A percentile compares a stretch with the other conserved stretches of the same genome.
Evolutionary conservation across 2,888 invertebrate genomes (phyloP).

Genomic region (Cerastoderma edule): DNA sequence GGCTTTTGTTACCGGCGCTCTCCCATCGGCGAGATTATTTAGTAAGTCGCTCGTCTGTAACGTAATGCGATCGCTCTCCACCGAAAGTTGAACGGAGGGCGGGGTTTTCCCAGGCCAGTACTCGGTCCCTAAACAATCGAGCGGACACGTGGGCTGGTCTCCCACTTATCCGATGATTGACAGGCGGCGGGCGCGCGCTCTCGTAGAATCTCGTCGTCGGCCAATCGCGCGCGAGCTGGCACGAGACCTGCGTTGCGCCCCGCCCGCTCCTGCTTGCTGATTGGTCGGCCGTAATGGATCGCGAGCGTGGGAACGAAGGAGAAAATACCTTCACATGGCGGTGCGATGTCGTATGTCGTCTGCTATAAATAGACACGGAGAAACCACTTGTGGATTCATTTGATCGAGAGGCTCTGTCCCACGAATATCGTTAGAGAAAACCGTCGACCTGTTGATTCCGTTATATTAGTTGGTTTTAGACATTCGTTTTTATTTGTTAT

Average conservation of each 20-base stretch:
- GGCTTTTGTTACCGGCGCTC: constrained; percentile 49
- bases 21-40: constrained; percentile 60
- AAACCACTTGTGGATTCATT: constrained; percentile 60
- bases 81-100: constrained; percentile 59
- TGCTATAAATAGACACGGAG: constrained; percentile 68
- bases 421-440: constrained; percentile 24
- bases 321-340: constrained; percentile 76
- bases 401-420: constrained; percentile 16
- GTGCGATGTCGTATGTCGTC: constrained; percentile 69
- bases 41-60: constrained; percentile 54
- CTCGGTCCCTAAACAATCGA: constrained; percentile 67
- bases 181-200: constrained; percentile 59
- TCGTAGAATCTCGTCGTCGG: constrained; percentile 39
- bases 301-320: constrained; percentile 78
- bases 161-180: constrained; percentile 70
- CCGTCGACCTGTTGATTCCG: constrained; percentile 4
- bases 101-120: constrained; percentile 80
- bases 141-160: constrained; percentile 73
- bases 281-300: constrained; percentile 72
- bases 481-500: too few relatives aligned
- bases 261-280: constrained; percentile 49
- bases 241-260: constrained; percentile 58
- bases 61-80: constrained; percentile 47
- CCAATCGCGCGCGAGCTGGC: constrained; percentile 62
- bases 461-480: too few relatives aligned